Conservation (phyloP, 2,888 invertebrate species). For the Pilophorus perplexus region DNA sequence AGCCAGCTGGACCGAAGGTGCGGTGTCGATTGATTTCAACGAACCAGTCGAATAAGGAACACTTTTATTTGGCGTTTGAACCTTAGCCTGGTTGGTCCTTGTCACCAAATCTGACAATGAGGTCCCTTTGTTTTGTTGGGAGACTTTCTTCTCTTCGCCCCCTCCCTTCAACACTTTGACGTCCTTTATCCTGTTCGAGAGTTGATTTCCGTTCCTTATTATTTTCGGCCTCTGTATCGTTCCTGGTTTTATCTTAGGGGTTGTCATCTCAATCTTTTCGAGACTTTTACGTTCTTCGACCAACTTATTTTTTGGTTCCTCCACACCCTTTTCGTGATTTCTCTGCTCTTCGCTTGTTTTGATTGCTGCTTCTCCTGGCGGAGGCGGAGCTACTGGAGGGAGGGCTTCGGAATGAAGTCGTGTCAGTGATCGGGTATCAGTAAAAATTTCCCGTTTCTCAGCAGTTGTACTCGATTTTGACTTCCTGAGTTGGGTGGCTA, state of each 20-base stretch:
- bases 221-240: no score
- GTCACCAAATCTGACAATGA: not conserved
- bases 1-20: no score
- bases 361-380: no score
- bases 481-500: not conserved
- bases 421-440: not conserved
- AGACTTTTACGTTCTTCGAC: not conserved
- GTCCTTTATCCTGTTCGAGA: not conserved
- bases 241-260: not conserved
- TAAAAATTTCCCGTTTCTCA: not conserved
- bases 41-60: no score
- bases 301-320: not conserved
- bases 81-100: not conserved
- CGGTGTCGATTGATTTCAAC: no score
- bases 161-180: not conserved
- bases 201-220: no score
- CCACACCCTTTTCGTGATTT: not conserved
- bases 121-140: not conserved
- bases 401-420: not conserved
- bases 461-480: constrained; percentile 20
- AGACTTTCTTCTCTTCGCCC: not conserved
- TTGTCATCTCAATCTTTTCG: not conserved
- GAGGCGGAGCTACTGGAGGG: no score
- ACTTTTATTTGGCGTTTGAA: no score
- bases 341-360: no score